phyloP scores from a whole-genome alignment of 1,140 invertebrate species.

The Elymnias hypermnestra region DNA sequence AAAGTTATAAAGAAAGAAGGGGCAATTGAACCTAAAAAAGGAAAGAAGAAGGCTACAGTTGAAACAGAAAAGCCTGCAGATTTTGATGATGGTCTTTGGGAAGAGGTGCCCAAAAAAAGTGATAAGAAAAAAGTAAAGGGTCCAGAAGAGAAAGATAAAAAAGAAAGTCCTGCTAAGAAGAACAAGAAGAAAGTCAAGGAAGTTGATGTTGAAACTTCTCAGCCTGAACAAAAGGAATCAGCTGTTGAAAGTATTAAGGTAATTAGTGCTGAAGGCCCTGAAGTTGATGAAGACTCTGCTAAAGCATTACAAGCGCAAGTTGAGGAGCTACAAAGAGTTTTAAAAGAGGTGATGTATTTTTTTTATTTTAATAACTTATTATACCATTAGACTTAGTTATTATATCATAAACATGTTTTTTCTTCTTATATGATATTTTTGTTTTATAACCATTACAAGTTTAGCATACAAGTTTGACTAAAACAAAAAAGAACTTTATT shows the following conservation, averaged over 20 bases:
- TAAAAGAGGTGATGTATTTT: conserved; percentile 56
- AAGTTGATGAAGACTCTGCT: conserved; percentile 55
- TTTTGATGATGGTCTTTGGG: conserved; percentile 85
- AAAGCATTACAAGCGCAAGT: conserved; percentile 65
- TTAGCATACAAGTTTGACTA: no score
- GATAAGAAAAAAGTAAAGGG: conserved; percentile 80
- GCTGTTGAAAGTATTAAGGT: conserved; percentile 51
- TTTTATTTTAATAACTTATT: neutral
- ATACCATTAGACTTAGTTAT: no score
- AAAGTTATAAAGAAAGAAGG: conserved; percentile 72
- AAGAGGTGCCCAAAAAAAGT: conserved; percentile 82
- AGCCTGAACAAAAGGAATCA: conserved; percentile 35
- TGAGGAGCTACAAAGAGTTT: conserved; percentile 64
- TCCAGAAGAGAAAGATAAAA: conserved; percentile 80
- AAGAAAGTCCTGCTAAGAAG: conserved; percentile 62
- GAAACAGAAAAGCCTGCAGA: conserved; percentile 81
- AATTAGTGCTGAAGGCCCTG: conserved; percentile 53
- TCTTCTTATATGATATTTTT: no score
- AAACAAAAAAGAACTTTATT: no score
- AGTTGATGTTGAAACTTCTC: conserved; percentile 49
- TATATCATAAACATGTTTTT: no score
- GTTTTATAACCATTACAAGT: no score
- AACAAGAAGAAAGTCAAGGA: conserved; percentile 59
- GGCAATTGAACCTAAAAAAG: conserved; percentile 60
- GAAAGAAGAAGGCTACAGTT: conserved; percentile 70